These are phyloP conservation scores for Bombyx mandarina DNA, from an alignment of 1,140 invertebrate species.

Conservation along the genomic window DNA sequence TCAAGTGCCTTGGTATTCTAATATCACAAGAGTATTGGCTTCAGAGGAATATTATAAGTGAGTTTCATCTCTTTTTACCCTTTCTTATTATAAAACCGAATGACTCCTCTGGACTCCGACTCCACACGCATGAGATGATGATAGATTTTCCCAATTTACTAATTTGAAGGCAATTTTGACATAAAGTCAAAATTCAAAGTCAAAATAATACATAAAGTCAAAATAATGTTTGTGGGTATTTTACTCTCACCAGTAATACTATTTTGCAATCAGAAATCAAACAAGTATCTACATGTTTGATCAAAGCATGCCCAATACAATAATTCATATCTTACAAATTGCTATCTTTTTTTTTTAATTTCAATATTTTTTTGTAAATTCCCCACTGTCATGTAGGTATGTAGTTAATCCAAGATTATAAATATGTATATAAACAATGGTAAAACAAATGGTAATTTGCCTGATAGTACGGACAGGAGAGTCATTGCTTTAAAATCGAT, in stretches of 20 bases:
- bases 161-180: neutral
- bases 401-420: too few relatives aligned
- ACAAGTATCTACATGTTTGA: neutral
- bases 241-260: neutral
- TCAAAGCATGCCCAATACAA: too few relatives aligned
- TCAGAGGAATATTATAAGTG: conserved; percentile 75
- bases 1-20: conserved; percentile 42
- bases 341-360: too few relatives aligned
- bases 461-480: too few relatives aligned
- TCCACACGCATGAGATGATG: neutral
- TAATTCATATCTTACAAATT: too few relatives aligned
- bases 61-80: conserved; percentile 17
- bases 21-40: conserved; percentile 61
- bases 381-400: too few relatives aligned
- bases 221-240: neutral
- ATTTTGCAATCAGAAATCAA: neutral
- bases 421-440: too few relatives aligned
- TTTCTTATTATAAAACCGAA: neutral
- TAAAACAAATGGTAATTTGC: too few relatives aligned
- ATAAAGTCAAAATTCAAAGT: too few relatives aligned
- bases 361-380: too few relatives aligned
- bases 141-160: neutral
- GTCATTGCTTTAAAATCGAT: too few relatives aligned
- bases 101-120: neutral
- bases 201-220: too few relatives aligned